Evolutionary conservation across 2,113 vertebrate species (phyloP), one percentile per base, ranked within the genome.

Genomic region (Myiopsitta monachus): DNA sequence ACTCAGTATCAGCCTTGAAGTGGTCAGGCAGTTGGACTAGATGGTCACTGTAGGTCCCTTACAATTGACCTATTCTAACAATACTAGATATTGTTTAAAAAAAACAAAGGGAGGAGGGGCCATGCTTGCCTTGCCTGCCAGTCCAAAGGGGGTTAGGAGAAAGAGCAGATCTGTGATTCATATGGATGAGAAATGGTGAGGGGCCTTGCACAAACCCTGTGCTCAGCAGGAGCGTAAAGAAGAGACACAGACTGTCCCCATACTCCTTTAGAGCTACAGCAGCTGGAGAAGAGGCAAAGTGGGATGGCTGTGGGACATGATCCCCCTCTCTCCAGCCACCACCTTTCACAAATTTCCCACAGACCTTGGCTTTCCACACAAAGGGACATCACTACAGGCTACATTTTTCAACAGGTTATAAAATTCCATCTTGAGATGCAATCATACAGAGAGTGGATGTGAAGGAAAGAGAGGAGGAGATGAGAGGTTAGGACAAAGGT

Each of bases 81-180:
- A 4, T 21, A 14, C 63, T 36, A 68, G 36, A 23, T 52, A 5
- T 10, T 23, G 11, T 46, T 78, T 39, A 57, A 75, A 72, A 55
- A 55, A 26, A 72, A 14, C 11, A 55, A 79, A 74, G 17, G 24
- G 27, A 83, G 13, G 21, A 85, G 21, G 33, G 88, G 36, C 5
- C 0, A 0, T 23, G 38, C 41, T 33, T 80, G 55, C 11, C 3
- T 16, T 69, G 21, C 11, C 36, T 85, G 26, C 14, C 9, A 7
- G 27, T 64, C 18, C 4, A 72, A 13, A 36, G 6, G 1, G 2
- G 2, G 1, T 67, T 78, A 64, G 36, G 22, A 82, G 31, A 19
- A 88, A 4, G 3, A 52, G 26, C 38, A 77, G 8, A 51, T 38
- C 18, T 87, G 22, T 22, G 15, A 55, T 79, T 75, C 41, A 52